A percentile compares a stretch with the other conserved stretches of the same genome.
Evolutionary conservation across 2,797 vertebrate genomes (phyloP).

Genomic region (Trematomus bernacchii): DNA sequence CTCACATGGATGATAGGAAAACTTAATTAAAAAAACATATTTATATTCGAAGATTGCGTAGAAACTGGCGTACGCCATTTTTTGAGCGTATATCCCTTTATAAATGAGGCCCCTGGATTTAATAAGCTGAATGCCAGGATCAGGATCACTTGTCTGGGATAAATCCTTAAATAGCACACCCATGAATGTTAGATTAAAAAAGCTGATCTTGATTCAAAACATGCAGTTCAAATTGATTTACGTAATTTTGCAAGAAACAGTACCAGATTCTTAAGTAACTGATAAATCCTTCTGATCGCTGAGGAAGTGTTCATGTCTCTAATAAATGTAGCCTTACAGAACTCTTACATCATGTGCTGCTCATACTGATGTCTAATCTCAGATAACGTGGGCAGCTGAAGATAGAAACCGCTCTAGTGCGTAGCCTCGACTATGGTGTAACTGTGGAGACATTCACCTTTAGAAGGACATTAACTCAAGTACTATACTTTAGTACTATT

Average conservation of each 20-base stretch:
- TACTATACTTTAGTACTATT: too few relatives aligned
- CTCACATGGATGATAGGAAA: not conserved
- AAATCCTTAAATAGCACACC: slow-evolving; percentile 11
- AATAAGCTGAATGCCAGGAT: slow-evolving; percentile 35
- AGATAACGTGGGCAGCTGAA: not conserved
- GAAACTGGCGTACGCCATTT: too few relatives aligned
- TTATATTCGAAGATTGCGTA: not conserved
- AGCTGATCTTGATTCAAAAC: slow-evolving; percentile 43
- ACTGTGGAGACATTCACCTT: not conserved
- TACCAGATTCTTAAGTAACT: slow-evolving; percentile 28
- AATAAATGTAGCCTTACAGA: slow-evolving; percentile 43
- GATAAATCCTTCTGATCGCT: slow-evolving; percentile 57
- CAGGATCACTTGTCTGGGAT: slow-evolving; percentile 19
- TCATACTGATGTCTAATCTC: slow-evolving; percentile 25
- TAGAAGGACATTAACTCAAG: not conserved
- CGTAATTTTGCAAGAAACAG: slow-evolving; percentile 28
- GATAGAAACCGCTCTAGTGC: not conserved
- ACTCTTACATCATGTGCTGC: slow-evolving; percentile 52
- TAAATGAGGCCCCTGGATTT: too few relatives aligned
- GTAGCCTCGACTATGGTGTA: not conserved
- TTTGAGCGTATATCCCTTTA: too few relatives aligned
- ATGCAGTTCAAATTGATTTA: slow-evolving; percentile 36
- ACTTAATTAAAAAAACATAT: too few relatives aligned
- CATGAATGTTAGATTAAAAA: not conserved
- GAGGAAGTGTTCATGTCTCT: slow-evolving; percentile 44